A percentile compares a stretch with the other conserved stretches of the same genome.
phyloP scores from a whole-genome alignment of 23 tunicate species.

The Styela clava region DNA sequence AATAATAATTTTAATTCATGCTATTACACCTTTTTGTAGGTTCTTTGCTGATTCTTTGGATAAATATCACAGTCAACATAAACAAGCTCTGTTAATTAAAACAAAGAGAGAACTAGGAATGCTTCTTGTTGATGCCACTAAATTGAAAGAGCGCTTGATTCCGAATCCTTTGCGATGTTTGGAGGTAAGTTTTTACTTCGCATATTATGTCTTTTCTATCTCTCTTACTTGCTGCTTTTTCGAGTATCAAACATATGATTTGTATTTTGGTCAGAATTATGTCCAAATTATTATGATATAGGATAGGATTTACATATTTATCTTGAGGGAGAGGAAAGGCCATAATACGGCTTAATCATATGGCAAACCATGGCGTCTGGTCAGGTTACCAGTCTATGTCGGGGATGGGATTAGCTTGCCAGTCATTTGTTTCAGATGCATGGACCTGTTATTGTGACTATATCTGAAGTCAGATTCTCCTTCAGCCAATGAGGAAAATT shows the following conservation, averaged over 20 bases:
- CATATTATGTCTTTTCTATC: background rate
- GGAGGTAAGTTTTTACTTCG: constrained; percentile 73
- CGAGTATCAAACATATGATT: background rate
- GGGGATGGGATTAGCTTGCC: no score
- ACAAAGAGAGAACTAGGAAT: constrained; percentile 79
- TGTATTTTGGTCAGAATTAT: background rate
- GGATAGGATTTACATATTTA: background rate
- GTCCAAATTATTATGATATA: background rate
- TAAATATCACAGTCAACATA: constrained; percentile 71
- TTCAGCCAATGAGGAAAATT: no score
- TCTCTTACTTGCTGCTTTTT: no score
- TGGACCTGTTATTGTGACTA: no score
- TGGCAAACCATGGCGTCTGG: no score
- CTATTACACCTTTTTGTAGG: no score
- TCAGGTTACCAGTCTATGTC: no score
- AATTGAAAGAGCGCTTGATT: constrained; percentile 62
- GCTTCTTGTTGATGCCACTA: constrained; percentile 76
- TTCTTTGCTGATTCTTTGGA: constrained; percentile 81
- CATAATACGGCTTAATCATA: no score
- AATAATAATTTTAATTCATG: no score
- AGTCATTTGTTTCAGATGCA: no score
- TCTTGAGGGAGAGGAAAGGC: no score
- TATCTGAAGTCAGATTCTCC: no score
- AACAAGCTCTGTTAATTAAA: constrained; percentile 66
- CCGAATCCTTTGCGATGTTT: constrained; percentile 97